Conservation (phyloP, 1,140 invertebrate genomes). For the Gerris buenoi region DNA sequence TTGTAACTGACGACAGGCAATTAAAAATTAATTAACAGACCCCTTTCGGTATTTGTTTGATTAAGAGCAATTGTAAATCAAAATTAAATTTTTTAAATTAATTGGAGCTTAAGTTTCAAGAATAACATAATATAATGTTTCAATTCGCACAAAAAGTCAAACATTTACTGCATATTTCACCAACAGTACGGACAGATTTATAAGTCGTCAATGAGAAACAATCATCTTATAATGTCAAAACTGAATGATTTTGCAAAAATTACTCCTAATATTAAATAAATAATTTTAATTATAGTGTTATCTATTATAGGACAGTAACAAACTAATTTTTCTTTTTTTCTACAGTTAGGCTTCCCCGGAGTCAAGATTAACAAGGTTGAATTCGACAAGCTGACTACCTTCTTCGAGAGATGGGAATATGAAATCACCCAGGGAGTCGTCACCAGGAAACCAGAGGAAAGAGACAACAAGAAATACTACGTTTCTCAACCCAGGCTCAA, state of each 20-base stretch:
- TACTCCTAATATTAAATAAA: background rate
- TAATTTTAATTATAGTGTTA: background rate
- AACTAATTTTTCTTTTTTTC: too few relatives aligned
- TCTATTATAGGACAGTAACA: background rate
- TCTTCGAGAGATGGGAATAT: slow-evolving; percentile 11
- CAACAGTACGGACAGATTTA: too few relatives aligned
- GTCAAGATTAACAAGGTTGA: slow-evolving; percentile 45
- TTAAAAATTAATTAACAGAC: too few relatives aligned
- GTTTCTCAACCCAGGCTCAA: slow-evolving; percentile 40
- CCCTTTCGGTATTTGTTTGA: too few relatives aligned
- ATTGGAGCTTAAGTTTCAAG: too few relatives aligned
- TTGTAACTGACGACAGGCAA: too few relatives aligned
- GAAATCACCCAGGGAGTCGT: slow-evolving; percentile 23
- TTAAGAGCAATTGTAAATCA: too few relatives aligned
- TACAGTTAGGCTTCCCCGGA: slow-evolving; percentile 38
- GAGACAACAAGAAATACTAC: slow-evolving; percentile 34
- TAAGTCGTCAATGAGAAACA: background rate
- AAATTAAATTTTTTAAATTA: too few relatives aligned
- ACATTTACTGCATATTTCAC: too few relatives aligned
- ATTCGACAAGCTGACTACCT: slow-evolving; percentile 27
- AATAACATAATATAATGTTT: too few relatives aligned
- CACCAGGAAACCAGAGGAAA: slow-evolving; percentile 47
- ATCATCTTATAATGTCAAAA: background rate
- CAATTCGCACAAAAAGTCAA: too few relatives aligned
- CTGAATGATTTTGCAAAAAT: background rate